Conservation (phyloP, 2,113 vertebrate genomes). For the Clarias magur region DNA sequence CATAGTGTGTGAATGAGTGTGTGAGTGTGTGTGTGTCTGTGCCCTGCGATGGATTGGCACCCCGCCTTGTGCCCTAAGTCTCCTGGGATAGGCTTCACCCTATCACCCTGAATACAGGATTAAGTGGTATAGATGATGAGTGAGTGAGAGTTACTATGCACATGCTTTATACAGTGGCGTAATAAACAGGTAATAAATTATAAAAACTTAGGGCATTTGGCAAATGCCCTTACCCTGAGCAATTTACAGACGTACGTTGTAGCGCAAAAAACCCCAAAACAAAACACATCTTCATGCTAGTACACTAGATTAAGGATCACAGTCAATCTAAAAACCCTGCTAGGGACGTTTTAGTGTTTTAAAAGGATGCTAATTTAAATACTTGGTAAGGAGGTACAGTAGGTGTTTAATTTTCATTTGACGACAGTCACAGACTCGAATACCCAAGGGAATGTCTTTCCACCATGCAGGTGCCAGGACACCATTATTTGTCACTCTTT, state of each 20-base stretch:
- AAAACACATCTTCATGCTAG: not conserved
- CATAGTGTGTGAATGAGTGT: too few species aligned
- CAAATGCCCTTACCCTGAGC: not conserved
- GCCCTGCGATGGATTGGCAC: too few species aligned
- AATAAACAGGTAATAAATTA: not conserved
- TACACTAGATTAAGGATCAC: not conserved
- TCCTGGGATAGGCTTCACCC: too few species aligned
- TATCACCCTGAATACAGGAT: too few species aligned
- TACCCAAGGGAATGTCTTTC: not conserved
- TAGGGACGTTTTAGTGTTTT: not conserved
- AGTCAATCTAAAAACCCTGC: not conserved
- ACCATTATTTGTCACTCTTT: not conserved
- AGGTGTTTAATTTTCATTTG: not conserved
- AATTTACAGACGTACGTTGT: not conserved
- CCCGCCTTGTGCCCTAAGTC: too few species aligned
- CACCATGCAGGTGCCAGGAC: not conserved
- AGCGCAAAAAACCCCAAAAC: not conserved
- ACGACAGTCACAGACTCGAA: not conserved
- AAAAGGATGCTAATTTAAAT: not conserved
- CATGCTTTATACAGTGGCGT: not conserved
- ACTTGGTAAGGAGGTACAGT: not conserved
- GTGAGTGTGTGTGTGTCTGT: too few species aligned
- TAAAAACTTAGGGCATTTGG: not conserved
- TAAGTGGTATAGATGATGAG: too few species aligned
- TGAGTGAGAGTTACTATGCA: not conserved